These are phyloP conservation scores for Frankliniella fusca DNA, from an alignment of 2,888 invertebrate species.

Conservation along the genomic window DNA sequence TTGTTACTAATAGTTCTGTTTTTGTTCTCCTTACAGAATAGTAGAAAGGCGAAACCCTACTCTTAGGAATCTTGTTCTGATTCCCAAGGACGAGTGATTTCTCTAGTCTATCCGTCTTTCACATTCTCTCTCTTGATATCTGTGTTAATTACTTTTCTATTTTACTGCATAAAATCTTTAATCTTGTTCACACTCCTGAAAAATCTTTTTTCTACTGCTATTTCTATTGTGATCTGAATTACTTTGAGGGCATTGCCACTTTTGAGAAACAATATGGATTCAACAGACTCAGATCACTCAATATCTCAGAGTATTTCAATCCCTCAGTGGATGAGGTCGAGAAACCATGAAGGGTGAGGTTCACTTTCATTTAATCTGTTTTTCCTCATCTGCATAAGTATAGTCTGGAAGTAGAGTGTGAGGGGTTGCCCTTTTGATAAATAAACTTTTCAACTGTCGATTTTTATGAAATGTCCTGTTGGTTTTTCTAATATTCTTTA, in stretches of 20 bases:
- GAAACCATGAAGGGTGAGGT: slow-evolving; percentile 56
- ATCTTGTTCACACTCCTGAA: neutral
- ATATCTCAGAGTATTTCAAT: slow-evolving; percentile 56
- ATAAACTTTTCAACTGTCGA: slow-evolving; percentile 20
- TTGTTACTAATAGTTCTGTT: neutral
- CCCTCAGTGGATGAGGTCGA: slow-evolving; percentile 72
- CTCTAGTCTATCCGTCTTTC: neutral
- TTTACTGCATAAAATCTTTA: neutral
- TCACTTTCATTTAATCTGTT: slow-evolving; percentile 28
- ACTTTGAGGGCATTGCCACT: neutral
- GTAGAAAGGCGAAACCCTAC: slow-evolving; percentile 24
- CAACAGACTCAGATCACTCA: slow-evolving; percentile 38
- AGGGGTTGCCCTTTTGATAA: slow-evolving; percentile 28
- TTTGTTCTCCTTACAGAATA: slow-evolving; percentile 7
- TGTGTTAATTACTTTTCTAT: neutral
- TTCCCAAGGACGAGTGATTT: slow-evolving; percentile 11
- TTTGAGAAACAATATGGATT: slow-evolving; percentile 34
- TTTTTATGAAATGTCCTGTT: slow-evolving; percentile 29
- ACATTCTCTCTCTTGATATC: neutral
- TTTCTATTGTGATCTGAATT: neutral
- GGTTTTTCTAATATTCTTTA: neutral
- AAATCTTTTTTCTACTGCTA: neutral
- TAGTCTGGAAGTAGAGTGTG: slow-evolving; percentile 27
- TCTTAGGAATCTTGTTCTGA: slow-evolving; percentile 7
- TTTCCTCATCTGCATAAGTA: neutral